A percentile compares a stretch with the other conserved stretches of the same genome.
These are phyloP conservation scores for Gerris lacustris DNA, from an alignment of 2,888 invertebrate species.

Conservation along the genomic window DNA sequence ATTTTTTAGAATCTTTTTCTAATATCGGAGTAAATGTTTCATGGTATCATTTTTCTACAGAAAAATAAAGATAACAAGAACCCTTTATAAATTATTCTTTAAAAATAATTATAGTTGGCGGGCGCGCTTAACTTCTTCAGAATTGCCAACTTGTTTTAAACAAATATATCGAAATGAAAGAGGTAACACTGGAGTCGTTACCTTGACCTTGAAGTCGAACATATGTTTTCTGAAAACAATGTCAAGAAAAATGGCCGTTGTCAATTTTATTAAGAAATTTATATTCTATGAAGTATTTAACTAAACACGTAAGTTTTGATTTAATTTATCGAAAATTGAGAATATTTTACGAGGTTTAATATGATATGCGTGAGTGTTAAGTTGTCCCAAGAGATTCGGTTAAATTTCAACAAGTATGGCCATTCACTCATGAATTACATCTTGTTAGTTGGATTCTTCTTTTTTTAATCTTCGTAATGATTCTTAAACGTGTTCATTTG, in stretches of 20 bases:
- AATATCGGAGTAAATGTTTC: too few relatives aligned
- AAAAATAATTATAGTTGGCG: too few relatives aligned
- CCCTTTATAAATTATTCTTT: too few relatives aligned
- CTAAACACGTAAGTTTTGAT: not conserved
- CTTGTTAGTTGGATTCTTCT: not conserved
- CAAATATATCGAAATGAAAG: too few relatives aligned
- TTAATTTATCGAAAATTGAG: not conserved
- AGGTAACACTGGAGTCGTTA: not conserved
- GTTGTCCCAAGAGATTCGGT: too few relatives aligned
- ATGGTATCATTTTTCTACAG: too few relatives aligned
- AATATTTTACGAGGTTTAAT: not conserved
- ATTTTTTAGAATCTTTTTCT: too few relatives aligned
- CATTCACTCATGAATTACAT: not conserved
- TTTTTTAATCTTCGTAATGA: not conserved
- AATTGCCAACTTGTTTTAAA: too few relatives aligned
- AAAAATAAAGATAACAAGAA: too few relatives aligned
- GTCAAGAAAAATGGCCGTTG: constrained; percentile 5
- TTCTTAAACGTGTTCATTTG: too few relatives aligned
- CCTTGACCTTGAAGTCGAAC: not conserved
- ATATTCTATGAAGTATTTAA: constrained; percentile 5
- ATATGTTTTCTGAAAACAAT: constrained; percentile 5
- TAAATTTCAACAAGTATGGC: not conserved
- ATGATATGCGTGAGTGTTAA: not conserved
- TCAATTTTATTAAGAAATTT: constrained; percentile 3
- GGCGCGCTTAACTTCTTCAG: too few relatives aligned